phyloP scores from a whole-genome alignment of 2,888 invertebrate genomes.

The Sussaba pulchella region DNA sequence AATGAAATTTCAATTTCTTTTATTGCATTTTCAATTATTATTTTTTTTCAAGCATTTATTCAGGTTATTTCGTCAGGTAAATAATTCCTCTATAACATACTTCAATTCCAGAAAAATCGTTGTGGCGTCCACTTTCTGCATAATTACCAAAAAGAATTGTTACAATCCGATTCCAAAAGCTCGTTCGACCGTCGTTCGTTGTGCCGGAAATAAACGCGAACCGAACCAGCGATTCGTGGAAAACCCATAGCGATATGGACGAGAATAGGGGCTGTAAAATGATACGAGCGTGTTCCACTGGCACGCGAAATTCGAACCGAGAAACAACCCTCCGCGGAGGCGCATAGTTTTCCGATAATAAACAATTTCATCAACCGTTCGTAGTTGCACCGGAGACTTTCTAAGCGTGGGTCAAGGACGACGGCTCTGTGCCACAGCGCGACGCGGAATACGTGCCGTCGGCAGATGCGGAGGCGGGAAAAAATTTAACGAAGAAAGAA shows the following conservation, averaged over 20 bases:
- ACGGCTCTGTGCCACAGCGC: not conserved
- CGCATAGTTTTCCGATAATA: slow-evolving; percentile 8
- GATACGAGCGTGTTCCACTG: slow-evolving; percentile 9
- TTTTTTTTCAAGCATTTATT: too few species aligned
- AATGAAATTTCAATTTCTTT: too few species aligned
- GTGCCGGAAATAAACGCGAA: slow-evolving; percentile 11
- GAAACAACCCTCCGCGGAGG: not conserved
- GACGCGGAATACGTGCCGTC: not conserved
- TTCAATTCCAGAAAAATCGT: too few species aligned
- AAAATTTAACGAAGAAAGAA: too few species aligned
- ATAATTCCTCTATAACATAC: too few species aligned
- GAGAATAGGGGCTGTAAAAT: slow-evolving; percentile 16
- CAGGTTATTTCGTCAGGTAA: too few species aligned
- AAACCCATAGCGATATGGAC: not conserved
- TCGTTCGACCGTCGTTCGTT: too few species aligned
- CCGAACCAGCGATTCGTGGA: slow-evolving; percentile 12
- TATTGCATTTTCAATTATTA: too few species aligned
- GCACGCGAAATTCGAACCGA: not conserved
- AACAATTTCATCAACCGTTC: slow-evolving; percentile 15
- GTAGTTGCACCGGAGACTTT: slow-evolving; percentile 23
- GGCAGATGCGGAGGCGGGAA: slow-evolving; percentile 1
- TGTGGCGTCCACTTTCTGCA: too few species aligned
- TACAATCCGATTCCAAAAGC: too few species aligned
- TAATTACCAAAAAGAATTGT: too few species aligned
- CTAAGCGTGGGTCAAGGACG: slow-evolving; percentile 39